Conservation (phyloP, 2,797 vertebrate genomes). For the Poecilia velifera region DNA sequence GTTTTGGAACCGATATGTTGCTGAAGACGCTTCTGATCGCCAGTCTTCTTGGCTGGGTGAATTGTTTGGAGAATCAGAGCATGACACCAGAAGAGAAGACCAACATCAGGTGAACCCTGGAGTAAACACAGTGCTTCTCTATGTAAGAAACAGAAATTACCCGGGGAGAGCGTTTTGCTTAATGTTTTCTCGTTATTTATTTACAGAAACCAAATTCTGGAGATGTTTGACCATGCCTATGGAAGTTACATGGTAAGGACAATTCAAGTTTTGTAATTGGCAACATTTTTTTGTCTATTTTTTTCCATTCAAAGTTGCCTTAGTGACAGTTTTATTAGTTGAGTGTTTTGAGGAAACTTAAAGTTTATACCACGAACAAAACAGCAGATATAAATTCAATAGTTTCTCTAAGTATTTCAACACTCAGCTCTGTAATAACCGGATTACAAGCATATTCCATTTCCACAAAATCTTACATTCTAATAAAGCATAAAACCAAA, state of each 20-base stretch:
- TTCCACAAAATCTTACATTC: not conserved
- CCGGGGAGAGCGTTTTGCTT: not conserved
- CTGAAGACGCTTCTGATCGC: constrained; percentile 63
- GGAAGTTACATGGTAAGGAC: constrained; percentile 86
- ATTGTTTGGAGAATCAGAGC: constrained; percentile 72
- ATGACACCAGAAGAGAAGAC: constrained; percentile 83
- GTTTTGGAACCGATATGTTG: constrained; percentile 40
- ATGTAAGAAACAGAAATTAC: not conserved
- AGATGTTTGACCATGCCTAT: constrained; percentile 89
- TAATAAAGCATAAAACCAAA: not conserved
- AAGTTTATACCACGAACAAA: not conserved
- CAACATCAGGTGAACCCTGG: constrained; percentile 73
- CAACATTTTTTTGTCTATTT: constrained; percentile 1
- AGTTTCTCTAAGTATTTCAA: not conserved
- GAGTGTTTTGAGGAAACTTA: not conserved
- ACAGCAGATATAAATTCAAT: not conserved
- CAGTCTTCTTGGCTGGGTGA: constrained; percentile 60
- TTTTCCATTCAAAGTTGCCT: not conserved
- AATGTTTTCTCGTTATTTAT: not conserved
- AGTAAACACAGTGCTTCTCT: not conserved
- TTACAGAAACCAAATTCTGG: constrained; percentile 83
- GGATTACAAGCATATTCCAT: not conserved
- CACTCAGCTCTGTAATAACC: not conserved
- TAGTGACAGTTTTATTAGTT: not conserved
- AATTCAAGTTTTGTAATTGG: not conserved